These are phyloP conservation scores for Rhegmatorhina hoffmannsi DNA, from an alignment of 2,113 vertebrate species.

Conservation along the genomic window DNA sequence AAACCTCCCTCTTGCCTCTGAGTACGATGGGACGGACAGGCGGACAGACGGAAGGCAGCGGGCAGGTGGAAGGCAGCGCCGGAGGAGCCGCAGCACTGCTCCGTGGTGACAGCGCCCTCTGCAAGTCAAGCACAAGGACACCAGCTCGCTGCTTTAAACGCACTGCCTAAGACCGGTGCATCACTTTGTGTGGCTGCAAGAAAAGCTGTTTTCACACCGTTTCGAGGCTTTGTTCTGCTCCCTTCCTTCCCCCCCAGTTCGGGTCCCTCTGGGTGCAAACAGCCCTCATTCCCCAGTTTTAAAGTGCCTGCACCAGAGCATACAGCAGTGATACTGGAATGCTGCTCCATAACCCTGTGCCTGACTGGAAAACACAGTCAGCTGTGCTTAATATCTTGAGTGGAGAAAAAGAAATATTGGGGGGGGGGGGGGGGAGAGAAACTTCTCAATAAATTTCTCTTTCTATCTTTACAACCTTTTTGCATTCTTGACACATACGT, in stretches of 20 bases:
- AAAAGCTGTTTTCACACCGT: neutral
- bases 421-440: too few relatives aligned
- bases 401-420: neutral
- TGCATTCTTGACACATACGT: neutral
- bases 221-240: neutral
- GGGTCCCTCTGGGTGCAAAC: neutral
- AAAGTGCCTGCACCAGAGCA: neutral
- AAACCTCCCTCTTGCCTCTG: neutral
- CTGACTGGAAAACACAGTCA: neutral
- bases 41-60: neutral
- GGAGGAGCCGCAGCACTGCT: conserved; percentile 23
- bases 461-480: neutral
- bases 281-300: neutral
- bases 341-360: neutral
- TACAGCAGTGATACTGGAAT: neutral
- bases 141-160: neutral
- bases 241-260: neutral
- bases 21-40: accelerated
- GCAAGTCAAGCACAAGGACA: neutral
- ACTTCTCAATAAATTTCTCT: neutral
- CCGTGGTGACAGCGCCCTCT: neutral
- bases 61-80: neutral
- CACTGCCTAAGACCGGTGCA: accelerated
- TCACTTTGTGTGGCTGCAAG: neutral
- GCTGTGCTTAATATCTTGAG: accelerated